These are phyloP conservation scores for Naja naja DNA, from an alignment of 2,113 vertebrate genomes.

Conservation along the genomic window DNA sequence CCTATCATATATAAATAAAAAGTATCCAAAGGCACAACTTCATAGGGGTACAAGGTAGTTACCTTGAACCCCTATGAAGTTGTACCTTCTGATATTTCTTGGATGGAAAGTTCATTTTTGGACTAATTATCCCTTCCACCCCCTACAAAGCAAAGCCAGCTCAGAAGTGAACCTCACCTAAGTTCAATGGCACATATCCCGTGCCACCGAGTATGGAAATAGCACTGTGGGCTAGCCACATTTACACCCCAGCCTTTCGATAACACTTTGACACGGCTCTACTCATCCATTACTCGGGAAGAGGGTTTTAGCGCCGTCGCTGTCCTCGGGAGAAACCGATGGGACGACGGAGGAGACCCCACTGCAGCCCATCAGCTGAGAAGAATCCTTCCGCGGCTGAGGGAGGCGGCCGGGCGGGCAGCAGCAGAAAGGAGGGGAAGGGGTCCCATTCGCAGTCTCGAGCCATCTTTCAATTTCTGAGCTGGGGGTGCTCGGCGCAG, in stretches of 20 bases:
- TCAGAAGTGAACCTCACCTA: not conserved
- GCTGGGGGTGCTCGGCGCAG: constrained; percentile 47
- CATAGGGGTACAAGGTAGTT: not conserved
- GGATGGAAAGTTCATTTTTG: not conserved
- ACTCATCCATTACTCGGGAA: not conserved
- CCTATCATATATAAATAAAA: not conserved
- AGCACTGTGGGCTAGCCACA: not conserved
- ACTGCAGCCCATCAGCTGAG: not conserved
- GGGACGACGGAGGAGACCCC: not conserved
- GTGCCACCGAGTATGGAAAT: not conserved
- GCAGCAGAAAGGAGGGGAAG: not conserved
- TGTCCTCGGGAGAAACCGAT: not conserved
- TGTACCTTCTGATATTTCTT: not conserved
- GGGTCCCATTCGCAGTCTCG: constrained; percentile 7
- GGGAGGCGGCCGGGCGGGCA: not conserved
- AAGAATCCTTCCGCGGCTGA: not conserved
- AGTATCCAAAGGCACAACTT: not conserved
- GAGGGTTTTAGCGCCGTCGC: not conserved
- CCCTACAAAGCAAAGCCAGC: not conserved
- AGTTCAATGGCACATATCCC: not conserved
- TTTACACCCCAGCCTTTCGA: not conserved
- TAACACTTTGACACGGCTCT: not conserved
- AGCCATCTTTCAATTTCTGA: constrained; percentile 34
- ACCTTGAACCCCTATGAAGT: no score
- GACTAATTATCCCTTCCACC: not conserved